Evolutionary conservation across 2,888 invertebrate species (phyloP), one percentile per base, ranked within the genome.

Genomic region (Lagria hirta): DNA sequence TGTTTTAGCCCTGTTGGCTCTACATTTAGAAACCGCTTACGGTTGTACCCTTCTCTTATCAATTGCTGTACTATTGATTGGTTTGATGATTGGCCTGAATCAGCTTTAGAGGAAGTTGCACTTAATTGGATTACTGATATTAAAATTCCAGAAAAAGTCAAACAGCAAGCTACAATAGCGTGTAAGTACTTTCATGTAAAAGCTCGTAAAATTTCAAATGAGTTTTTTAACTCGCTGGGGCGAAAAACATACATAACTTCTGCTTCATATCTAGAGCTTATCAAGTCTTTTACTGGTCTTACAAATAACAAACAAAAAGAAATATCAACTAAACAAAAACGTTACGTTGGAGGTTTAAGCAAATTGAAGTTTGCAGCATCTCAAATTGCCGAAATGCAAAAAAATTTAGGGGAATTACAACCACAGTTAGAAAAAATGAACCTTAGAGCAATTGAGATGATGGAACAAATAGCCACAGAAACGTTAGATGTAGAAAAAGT

Each of bases 21-120:
- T 55, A 79, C 88, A 0, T 91, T 92, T 68, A 76, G 89, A 49
- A 81, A 78, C 48, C 76, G 89, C 50, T 69, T 92, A 8, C 74
- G 89, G 35, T 75, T 88, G 54, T 92, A 86, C 70, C 91, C 92
- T 0, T 86, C 90, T 5, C 74, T 93, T 26, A 86, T 92, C 21
- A 91, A 89, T 68, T 90, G 90, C 66, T 91, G 90, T 66, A 91
- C 89, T 3, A 89, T 92, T 41, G 88, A 92, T 64, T 92, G 91
- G 91, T 91, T 87, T 68, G 84, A 88, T 65, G 82, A 84, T 41
- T 92, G 92, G 92, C 92, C 92, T 3, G 87, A 88, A 70, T 87
- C 90, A 66, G 90, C 92, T 2, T 72, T 93, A 52, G 87, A 89
- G 70, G 83, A 78, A 75, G 83, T 86, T 2, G 91, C 91, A n/a